Evolutionary conservation across 2,113 vertebrate species (phyloP).

Genomic region (Rattus norvegicus): DNA sequence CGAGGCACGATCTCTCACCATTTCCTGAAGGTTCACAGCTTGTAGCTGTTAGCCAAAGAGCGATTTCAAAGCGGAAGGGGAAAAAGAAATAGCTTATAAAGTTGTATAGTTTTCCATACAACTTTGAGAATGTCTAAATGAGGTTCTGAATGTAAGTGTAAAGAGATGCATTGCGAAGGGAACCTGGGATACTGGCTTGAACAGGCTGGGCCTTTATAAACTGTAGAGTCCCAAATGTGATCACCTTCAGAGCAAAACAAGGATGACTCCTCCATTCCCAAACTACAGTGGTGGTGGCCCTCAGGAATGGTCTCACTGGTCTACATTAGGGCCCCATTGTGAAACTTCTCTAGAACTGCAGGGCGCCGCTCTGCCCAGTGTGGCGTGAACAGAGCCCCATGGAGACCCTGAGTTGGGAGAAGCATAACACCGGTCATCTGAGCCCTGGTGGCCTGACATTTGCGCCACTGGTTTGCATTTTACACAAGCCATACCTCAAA

Average conservation of each 20-base stretch:
- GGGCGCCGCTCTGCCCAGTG: accelerated
- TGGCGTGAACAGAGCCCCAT: too few relatives aligned
- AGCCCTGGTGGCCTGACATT: accelerated
- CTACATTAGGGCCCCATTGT: not conserved
- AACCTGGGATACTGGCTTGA: not conserved
- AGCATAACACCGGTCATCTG: accelerated
- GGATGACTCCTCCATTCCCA: not conserved
- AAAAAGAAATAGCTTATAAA: not conserved
- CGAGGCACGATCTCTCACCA: not conserved
- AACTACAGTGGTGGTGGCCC: not conserved
- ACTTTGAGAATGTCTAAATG: not conserved
- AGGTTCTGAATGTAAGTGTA: not conserved
- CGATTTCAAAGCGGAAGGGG: not conserved
- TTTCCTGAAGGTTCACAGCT: not conserved
- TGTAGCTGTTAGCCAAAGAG: not conserved
- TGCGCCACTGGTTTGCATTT: accelerated
- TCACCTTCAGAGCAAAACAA: not conserved
- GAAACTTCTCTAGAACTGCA: not conserved
- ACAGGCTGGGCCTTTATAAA: not conserved
- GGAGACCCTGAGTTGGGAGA: not conserved
- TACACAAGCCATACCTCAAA: not conserved
- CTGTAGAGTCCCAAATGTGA: not conserved
- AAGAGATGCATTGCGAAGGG: not conserved
- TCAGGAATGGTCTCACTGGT: accelerated
- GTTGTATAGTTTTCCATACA: not conserved